phyloP scores from a whole-genome alignment of 2,113 vertebrate genomes.

The Ondatra zibethicus region DNA sequence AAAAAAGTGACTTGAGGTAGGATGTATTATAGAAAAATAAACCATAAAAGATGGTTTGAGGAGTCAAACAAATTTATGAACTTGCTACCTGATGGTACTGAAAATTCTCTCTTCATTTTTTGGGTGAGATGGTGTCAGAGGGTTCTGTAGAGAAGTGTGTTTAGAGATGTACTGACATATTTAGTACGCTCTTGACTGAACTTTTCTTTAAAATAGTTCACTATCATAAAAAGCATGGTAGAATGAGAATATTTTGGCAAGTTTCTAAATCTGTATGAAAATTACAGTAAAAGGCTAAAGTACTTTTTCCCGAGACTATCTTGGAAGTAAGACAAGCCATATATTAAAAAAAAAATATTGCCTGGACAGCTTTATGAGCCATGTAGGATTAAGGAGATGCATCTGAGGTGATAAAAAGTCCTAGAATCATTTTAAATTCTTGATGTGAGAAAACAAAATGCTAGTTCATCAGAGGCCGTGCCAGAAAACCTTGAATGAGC shows the following conservation, averaged over 20 bases:
- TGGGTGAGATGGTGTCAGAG: not conserved
- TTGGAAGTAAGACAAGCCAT: constrained; percentile 44
- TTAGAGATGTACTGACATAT: not conserved
- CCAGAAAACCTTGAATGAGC: constrained; percentile 5
- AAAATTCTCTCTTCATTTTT: not conserved
- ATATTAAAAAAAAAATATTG: constrained; percentile 60
- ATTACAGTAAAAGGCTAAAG: constrained; percentile 67
- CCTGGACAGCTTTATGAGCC: constrained; percentile 61
- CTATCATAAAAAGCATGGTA: constrained; percentile 13
- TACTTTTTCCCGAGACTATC: constrained; percentile 59
- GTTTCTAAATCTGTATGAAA: constrained; percentile 61
- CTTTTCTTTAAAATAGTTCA: constrained; percentile 42
- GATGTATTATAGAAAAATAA: not conserved
- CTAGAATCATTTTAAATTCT: constrained; percentile 34
- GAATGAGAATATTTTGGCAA: constrained; percentile 59
- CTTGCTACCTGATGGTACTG: not conserved
- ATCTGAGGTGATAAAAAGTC: constrained; percentile 49
- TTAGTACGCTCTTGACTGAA: not conserved
- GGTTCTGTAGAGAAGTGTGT: not conserved
- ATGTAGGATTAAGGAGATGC: constrained; percentile 34
- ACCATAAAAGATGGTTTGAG: not conserved
- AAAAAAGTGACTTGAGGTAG: not conserved
- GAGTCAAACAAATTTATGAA: not conserved
- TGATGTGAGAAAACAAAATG: constrained; percentile 39
- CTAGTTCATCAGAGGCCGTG: not conserved